Base-by-base conservation (phyloP, 1,140 invertebrate species). In the Bombus vancouverensis region DNA sequence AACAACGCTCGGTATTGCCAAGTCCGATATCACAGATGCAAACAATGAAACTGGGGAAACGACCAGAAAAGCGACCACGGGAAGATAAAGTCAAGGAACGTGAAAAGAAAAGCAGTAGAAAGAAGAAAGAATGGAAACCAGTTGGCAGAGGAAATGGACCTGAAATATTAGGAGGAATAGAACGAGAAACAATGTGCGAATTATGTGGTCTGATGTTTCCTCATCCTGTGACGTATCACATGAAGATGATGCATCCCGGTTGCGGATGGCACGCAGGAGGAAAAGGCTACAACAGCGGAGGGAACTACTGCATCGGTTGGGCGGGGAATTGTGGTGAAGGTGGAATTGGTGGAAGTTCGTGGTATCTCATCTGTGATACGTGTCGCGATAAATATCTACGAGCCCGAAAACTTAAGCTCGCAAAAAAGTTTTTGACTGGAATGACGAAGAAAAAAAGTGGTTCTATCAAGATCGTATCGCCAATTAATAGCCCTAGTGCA, bases 301-400 rank as follows among this genome's bases (percentile, higher is more conserved):
- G 98, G 18, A 97, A 97, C 91, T 98, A 97, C 93, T 98, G 97
- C 93, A 96, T 97, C 25, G 98, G 98, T 3, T 98, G 98, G 97
- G 97, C 97, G 1, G 98, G 98, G 28, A 98, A 97, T 89, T 99
- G 98, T 94, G 98, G 98, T 0, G 98, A 98, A 91, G 98, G 98
- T 2, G 98, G 98, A 25, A 96, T 97, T 18, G 97, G 97, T 44
- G 97, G 97, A 53, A 97, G 97, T 87, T 97, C 97, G 59, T 99
- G 98, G 98, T 99, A 99, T 94, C 96, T 99, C 2, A 97, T 98
- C 86, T 99, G 98, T 95, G 98, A 98, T 91, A 96, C 96, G 39
- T 99, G 98, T 93, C 96, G 98, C 9, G 97, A 98, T 47, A 98
- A 97, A 90, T 98, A 98, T 91, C 92, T 98, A 70, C 96, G 96